These are phyloP conservation scores for Caenorhabditis afra DNA, from an alignment of 2,888 invertebrate species.

Conservation along the genomic window DNA sequence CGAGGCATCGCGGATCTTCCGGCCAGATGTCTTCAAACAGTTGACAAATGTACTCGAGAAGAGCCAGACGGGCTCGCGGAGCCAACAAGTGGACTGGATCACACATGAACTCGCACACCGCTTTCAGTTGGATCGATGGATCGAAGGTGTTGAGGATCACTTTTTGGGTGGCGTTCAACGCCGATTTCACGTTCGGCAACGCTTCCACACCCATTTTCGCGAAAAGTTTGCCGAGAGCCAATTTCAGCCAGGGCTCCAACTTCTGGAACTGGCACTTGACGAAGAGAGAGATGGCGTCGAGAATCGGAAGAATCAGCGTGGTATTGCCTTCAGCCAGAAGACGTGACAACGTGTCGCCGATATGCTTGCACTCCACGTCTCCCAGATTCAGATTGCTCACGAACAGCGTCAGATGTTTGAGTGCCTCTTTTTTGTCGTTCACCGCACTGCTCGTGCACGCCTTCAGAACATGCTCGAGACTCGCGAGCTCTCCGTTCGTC, in stretches of 20 bases:
- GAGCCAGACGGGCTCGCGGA: conserved; percentile 38
- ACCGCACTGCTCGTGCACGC: conserved; percentile 24
- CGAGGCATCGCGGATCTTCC: conserved; percentile 40
- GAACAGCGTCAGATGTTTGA: background rate
- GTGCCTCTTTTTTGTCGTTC: conserved; percentile 35
- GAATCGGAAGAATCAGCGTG: conserved; percentile 35
- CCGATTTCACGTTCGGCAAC: conserved; percentile 41
- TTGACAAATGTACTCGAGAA: conserved; percentile 51
- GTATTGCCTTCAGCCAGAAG: conserved; percentile 52
- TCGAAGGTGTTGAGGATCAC: conserved; percentile 40
- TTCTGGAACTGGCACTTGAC: conserved; percentile 29
- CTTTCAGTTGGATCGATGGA: conserved; percentile 41
- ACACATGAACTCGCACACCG: conserved; percentile 55
- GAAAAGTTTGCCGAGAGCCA: conserved; percentile 45
- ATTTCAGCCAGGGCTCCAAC: conserved; percentile 42
- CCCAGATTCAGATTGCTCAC: conserved; percentile 16
- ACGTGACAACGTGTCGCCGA: conserved; percentile 45
- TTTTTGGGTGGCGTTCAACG: conserved; percentile 34
- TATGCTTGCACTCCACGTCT: conserved; percentile 30
- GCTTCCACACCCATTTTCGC: conserved; percentile 38
- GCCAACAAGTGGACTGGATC: conserved; percentile 51
- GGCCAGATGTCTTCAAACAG: conserved; percentile 60
- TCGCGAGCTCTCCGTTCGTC: background rate
- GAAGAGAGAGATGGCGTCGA: conserved; percentile 31
- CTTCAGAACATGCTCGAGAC: conserved; percentile 34